These are phyloP conservation scores for Lanistes nyassanus DNA, from an alignment of 1,140 invertebrate species.

Conservation along the genomic window DNA sequence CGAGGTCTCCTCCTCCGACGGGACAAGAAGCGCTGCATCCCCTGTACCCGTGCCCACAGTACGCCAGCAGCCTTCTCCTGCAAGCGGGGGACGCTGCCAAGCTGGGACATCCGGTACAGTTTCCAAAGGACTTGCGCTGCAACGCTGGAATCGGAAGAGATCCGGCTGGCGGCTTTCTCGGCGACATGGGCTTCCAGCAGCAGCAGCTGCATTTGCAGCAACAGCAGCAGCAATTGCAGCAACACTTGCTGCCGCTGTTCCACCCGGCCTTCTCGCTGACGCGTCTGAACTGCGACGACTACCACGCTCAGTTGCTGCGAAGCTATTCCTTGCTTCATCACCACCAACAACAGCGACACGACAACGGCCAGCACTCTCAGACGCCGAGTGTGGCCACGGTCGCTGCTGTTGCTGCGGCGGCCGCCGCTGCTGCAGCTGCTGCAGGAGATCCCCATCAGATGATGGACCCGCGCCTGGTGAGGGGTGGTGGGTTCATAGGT, in stretches of 20 bases:
- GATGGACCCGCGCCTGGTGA: slow-evolving; percentile 8
- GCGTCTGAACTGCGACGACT: slow-evolving; percentile 42
- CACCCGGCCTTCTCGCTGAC: slow-evolving; percentile 54
- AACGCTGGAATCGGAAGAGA: neutral
- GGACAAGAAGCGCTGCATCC: neutral
- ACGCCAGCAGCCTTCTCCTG: slow-evolving; percentile 6
- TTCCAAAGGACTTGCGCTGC: neutral
- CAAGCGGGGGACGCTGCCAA: slow-evolving; percentile 12
- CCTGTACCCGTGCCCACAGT: slow-evolving; percentile 4
- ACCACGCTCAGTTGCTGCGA: slow-evolving; percentile 45
- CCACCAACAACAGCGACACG: slow-evolving; percentile 19
- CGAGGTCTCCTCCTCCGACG: neutral
- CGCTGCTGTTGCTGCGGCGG: slow-evolving; percentile 1
- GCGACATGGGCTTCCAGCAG: neutral
- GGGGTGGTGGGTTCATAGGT: slow-evolving; percentile 3
- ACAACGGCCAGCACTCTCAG: slow-evolving; percentile 16
- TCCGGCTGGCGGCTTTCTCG: neutral
- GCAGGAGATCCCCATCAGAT: neutral
- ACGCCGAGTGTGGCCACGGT: slow-evolving; percentile 20
- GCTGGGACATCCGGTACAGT: slow-evolving; percentile 7
- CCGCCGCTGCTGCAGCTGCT: neutral
- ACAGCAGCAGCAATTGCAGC: slow-evolving; percentile 14
- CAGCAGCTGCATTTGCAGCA: neutral
- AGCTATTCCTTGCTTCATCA: slow-evolving; percentile 40
- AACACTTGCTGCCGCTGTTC: slow-evolving; percentile 27